These are phyloP conservation scores for Rhinogobio ventralis DNA, from an alignment of 2,797 vertebrate species.

Conservation along the genomic window DNA sequence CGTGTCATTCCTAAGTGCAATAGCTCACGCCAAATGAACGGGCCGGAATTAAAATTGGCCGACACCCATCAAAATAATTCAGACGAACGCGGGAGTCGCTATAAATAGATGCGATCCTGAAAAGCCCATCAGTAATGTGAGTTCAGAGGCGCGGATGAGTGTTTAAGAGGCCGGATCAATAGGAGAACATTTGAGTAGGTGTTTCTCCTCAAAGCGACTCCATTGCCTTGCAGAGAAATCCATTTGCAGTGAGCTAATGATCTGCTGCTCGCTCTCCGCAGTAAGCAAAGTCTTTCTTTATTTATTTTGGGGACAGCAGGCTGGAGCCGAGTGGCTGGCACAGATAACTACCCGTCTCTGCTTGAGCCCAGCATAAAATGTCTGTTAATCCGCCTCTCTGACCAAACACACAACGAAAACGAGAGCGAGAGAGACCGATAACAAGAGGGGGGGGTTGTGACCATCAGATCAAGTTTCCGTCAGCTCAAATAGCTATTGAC, in stretches of 20 bases:
- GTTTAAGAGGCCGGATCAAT: conserved; percentile 55
- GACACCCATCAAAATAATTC: conserved; percentile 36
- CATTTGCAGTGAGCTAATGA: conserved; percentile 65
- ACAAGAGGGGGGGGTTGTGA: conserved; percentile 43
- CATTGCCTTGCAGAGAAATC: conserved; percentile 58
- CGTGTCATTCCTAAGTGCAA: conserved; percentile 32
- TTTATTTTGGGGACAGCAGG: conserved; percentile 60
- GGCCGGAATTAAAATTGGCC: not conserved
- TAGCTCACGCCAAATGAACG: conserved; percentile 4
- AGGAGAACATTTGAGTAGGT: conserved; percentile 60
- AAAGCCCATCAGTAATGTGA: conserved; percentile 26
- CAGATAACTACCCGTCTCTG: conserved; percentile 57
- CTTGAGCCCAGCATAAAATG: conserved; percentile 48
- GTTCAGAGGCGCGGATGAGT: conserved; percentile 17
- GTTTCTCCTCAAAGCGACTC: conserved; percentile 59
- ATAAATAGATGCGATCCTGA: conserved; percentile 42
- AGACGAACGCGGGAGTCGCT: not conserved
- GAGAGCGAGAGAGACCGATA: conserved; percentile 47
- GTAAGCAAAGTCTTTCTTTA: conserved; percentile 59
- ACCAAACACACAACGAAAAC: conserved; percentile 39
- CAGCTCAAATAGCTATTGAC: conserved; percentile 75
- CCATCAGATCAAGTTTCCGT: conserved; percentile 72
- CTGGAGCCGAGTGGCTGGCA: conserved; percentile 54
- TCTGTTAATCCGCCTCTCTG: conserved; percentile 59
- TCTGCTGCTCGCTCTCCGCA: conserved; percentile 48